Conservation (phyloP, 2,888 invertebrate genomes). For the Drosophila formosana region DNA sequence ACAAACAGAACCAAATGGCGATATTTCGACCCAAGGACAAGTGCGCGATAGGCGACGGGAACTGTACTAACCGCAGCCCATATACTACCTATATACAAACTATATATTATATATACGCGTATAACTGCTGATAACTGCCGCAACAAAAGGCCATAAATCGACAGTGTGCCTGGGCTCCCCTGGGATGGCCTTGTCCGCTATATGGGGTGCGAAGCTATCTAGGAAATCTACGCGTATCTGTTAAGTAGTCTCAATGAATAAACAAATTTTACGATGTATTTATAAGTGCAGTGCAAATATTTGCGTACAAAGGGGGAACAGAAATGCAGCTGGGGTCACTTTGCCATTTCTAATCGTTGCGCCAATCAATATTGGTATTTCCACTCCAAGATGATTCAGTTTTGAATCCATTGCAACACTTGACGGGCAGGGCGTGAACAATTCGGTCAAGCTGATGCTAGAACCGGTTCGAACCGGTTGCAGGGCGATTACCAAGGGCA, state of each 20-base stretch:
- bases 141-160: slow-evolving; percentile 35
- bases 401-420: background rate
- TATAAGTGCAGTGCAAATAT: slow-evolving; percentile 66
- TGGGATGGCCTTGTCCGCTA: slow-evolving; percentile 30
- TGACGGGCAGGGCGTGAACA: background rate
- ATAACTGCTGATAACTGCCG: slow-evolving; percentile 55
- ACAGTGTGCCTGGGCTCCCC: slow-evolving; percentile 14
- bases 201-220: slow-evolving; percentile 31
- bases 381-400: background rate
- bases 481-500: slow-evolving; percentile 1
- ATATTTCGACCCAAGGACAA: slow-evolving; percentile 70
- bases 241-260: slow-evolving; percentile 71
- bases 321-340: background rate
- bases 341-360: background rate
- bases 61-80: slow-evolving; percentile 66
- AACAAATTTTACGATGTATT: slow-evolving; percentile 70
- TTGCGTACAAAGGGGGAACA: slow-evolving; percentile 25
- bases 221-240: slow-evolving; percentile 66
- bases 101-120: slow-evolving; percentile 11
- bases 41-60: slow-evolving; percentile 62
- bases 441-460: background rate
- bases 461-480: background rate
- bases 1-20: slow-evolving; percentile 44
- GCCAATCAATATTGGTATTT: background rate
- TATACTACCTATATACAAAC: slow-evolving; percentile 46